A percentile compares a stretch with the other conserved stretches of the same genome.
Evolutionary conservation across 2,113 vertebrate species (phyloP).

Genomic region (Cynocephalus volans): DNA sequence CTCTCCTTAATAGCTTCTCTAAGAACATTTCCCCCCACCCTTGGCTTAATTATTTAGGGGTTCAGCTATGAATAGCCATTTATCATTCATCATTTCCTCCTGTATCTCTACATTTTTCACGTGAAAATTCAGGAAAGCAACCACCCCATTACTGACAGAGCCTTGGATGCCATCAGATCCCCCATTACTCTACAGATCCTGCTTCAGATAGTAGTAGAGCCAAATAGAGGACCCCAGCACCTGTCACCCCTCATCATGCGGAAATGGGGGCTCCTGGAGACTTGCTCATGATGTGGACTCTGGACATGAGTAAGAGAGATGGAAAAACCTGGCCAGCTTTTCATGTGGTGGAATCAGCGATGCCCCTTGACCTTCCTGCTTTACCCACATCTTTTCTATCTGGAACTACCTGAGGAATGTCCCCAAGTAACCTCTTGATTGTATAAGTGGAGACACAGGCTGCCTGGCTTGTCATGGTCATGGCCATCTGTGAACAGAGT

Average conservation of each 20-base stretch:
- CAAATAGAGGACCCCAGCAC: neutral
- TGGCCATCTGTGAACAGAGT: neutral
- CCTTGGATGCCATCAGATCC: neutral
- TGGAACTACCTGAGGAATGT: neutral
- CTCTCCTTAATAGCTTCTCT: neutral
- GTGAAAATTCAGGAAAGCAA: neutral
- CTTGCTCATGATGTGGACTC: too few species aligned
- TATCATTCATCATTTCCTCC: neutral
- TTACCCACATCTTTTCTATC: neutral
- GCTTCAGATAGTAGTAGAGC: neutral
- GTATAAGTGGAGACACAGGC: neutral
- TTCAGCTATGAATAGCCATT: neutral
- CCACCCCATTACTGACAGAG: neutral
- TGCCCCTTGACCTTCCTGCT: neutral
- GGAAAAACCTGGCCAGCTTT: neutral
- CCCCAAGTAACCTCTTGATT: neutral
- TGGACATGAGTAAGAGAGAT: neutral
- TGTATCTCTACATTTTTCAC: neutral
- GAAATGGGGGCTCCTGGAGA: neutral
- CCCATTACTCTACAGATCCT: neutral
- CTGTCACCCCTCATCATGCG: neutral
- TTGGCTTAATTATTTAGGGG: neutral
- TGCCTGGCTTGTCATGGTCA: neutral
- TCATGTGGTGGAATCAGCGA: neutral
- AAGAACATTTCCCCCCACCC: neutral